phyloP scores from a whole-genome alignment of 2,888 invertebrate genomes.

The Brachylomia viminalis region DNA sequence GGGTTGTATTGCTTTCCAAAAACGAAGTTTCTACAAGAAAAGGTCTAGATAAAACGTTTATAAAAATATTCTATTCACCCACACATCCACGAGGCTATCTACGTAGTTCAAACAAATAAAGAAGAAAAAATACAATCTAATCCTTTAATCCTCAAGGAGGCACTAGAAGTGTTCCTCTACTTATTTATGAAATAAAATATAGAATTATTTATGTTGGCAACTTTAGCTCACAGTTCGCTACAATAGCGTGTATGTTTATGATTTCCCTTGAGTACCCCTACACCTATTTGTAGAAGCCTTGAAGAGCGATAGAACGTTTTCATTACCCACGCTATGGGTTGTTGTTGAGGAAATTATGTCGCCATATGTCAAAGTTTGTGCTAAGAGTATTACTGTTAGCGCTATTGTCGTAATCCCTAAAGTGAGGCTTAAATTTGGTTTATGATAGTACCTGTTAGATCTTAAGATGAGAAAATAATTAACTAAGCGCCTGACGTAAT shows the following conservation, averaged over 20 bases:
- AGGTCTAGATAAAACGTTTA: background rate
- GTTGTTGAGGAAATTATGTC: conserved; percentile 64
- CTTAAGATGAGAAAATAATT: background rate
- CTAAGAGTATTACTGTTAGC: conserved; percentile 19
- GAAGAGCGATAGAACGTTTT: conserved; percentile 68
- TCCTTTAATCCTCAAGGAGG: conserved; percentile 63
- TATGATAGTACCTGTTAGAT: background rate
- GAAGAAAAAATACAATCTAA: conserved; percentile 56
- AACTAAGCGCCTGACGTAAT: background rate
- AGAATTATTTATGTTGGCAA: conserved; percentile 68
- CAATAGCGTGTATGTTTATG: conserved; percentile 68
- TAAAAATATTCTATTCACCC: conserved; percentile 8
- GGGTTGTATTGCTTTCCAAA: background rate
- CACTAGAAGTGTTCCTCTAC: conserved; percentile 57
- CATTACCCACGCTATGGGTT: conserved; percentile 66
- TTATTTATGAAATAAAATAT: conserved; percentile 67
- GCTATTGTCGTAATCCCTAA: conserved; percentile 15
- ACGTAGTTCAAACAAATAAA: conserved; percentile 46
- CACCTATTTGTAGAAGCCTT: conserved; percentile 70
- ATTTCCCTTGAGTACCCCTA: conserved; percentile 67
- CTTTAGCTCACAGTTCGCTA: conserved; percentile 68
- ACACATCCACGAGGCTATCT: conserved; percentile 11
- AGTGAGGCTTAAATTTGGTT: conserved; percentile 11
- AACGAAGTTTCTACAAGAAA: background rate
- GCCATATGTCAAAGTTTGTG: conserved; percentile 55